A percentile compares a stretch with the other conserved stretches of the same genome.
phyloP scores from a whole-genome alignment of 2,113 vertebrate species.

The Oostethus manadensis region DNA sequence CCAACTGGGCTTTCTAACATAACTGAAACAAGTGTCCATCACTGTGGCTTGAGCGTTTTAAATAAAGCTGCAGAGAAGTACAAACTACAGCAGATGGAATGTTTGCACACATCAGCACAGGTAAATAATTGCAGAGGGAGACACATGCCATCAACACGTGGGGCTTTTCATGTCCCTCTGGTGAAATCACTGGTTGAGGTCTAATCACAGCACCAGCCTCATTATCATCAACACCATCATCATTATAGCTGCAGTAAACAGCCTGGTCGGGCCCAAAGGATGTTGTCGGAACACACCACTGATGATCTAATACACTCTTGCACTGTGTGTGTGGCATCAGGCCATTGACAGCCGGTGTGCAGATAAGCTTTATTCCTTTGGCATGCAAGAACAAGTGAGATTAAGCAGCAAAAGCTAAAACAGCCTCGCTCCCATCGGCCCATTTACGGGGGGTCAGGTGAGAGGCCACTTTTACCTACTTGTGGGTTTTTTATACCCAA shows the following conservation, averaged over 20 bases:
- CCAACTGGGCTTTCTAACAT: constrained; percentile 1
- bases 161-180: neutral
- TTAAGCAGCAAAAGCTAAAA: constrained; percentile 16
- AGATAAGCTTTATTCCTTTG: constrained; percentile 33
- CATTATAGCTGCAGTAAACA: neutral
- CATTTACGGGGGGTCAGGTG: constrained; percentile 5
- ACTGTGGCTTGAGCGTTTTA: too few relatives aligned
- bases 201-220: neutral
- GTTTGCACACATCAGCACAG: constrained; percentile 67
- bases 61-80: too few relatives aligned
- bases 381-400: constrained; percentile 31
- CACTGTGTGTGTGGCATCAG: neutral
- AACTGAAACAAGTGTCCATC: too few relatives aligned
- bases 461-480: neutral
- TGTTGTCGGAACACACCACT: too few relatives aligned
- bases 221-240: neutral
- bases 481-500: constrained; percentile 19
- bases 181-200: neutral
- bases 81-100: constrained; percentile 42
- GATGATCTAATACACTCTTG: too few relatives aligned
- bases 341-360: constrained; percentile 20
- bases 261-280: neutral
- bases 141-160: constrained; percentile 13
- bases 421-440: constrained; percentile 8
- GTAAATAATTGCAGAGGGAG: constrained; percentile 75